phyloP scores from a whole-genome alignment of 2,888 invertebrate genomes.

The Apomyelois bistriatella region DNA sequence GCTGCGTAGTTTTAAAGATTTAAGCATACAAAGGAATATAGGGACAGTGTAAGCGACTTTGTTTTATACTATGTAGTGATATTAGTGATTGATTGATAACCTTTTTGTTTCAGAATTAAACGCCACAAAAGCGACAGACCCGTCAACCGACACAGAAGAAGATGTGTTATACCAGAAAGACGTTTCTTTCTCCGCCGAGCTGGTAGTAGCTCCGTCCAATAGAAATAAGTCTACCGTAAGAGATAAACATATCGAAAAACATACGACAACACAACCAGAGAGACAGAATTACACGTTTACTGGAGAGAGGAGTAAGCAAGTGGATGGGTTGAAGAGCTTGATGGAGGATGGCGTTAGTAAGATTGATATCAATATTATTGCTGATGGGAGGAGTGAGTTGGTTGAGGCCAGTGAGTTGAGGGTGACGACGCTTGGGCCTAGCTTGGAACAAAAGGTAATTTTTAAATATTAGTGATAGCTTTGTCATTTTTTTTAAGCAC shows the following conservation, averaged over 20 bases:
- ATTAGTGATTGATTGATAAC: background rate
- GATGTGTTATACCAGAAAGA: constrained; percentile 89
- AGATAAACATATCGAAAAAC: constrained; percentile 52
- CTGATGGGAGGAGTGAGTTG: constrained; percentile 42
- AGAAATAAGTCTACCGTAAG: constrained; percentile 62
- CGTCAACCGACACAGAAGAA: constrained; percentile 76
- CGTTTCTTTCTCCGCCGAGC: constrained; percentile 87
- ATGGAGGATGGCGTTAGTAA: constrained; percentile 71
- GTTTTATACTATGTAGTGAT: too few relatives aligned
- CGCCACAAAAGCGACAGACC: constrained; percentile 82
- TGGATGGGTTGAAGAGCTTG: constrained; percentile 63
- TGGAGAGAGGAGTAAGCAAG: constrained; percentile 62
- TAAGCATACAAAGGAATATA: too few relatives aligned
- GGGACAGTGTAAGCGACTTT: too few relatives aligned
- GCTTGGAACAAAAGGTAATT: constrained; percentile 83
- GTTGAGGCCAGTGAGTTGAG: constrained; percentile 38
- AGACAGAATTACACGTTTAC: constrained; percentile 52
- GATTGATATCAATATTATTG: constrained; percentile 65
- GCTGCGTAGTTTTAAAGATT: too few relatives aligned
- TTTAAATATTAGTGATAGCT: background rate
- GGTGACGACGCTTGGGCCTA: constrained; percentile 81
- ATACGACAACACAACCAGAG: constrained; percentile 40
- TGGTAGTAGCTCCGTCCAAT: constrained; percentile 80
- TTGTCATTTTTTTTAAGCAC: too few relatives aligned
- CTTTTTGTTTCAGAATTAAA: constrained; percentile 83